phyloP scores from a whole-genome alignment of 2,888 invertebrate genomes.

The Deilephila elpenor region DNA sequence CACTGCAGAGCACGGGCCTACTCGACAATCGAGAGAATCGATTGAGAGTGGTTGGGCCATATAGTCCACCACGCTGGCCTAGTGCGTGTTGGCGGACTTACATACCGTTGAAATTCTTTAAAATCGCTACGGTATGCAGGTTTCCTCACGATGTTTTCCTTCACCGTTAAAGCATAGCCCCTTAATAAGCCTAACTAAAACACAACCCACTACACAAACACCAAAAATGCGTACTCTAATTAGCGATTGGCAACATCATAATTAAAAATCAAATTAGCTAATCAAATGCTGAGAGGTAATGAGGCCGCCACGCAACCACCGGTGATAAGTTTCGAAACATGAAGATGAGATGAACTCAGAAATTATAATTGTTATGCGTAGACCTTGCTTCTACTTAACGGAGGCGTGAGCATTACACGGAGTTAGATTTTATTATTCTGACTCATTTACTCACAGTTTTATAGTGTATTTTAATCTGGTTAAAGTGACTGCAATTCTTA shows the following conservation, averaged over 20 bases:
- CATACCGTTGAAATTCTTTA: too few relatives aligned
- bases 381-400: constrained; percentile 74
- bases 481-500: too few relatives aligned
- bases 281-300: constrained; percentile 46
- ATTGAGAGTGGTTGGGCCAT: too few relatives aligned
- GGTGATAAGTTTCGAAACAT: constrained; percentile 53
- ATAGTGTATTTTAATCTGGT: too few relatives aligned
- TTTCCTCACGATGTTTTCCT: too few relatives aligned
- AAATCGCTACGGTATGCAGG: too few relatives aligned
- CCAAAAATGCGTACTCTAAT: constrained; percentile 37
- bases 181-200: background rate
- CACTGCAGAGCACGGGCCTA: too few relatives aligned
- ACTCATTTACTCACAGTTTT: background rate
- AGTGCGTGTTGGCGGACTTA: too few relatives aligned
- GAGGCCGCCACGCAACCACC: constrained; percentile 45
- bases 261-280: constrained; percentile 40
- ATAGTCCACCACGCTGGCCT: too few relatives aligned
- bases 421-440: constrained; percentile 33
- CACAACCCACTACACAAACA: background rate
- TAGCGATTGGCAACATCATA: constrained; percentile 43
- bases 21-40: too few relatives aligned
- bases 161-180: too few relatives aligned
- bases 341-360: constrained; percentile 62
- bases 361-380: constrained; percentile 56
- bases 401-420: constrained; percentile 53